These are phyloP conservation scores for Tigriopus californicus DNA, from an alignment of 2,888 invertebrate genomes.

Conservation along the genomic window DNA sequence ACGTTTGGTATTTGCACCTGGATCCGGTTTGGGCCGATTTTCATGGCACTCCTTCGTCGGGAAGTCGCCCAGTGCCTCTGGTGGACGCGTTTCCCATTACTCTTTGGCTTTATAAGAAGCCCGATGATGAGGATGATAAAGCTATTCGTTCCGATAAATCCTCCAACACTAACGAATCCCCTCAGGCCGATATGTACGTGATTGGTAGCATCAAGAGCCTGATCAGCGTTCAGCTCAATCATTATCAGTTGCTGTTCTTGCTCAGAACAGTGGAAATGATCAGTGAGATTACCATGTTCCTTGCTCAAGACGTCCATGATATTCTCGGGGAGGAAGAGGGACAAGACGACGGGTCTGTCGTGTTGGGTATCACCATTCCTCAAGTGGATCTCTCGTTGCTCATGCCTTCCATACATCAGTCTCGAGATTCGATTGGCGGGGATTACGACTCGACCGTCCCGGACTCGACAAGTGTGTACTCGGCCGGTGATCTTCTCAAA, in stretches of 20 bases:
- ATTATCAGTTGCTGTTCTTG: constrained; percentile 77
- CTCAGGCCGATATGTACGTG: constrained; percentile 44
- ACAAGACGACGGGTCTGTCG: constrained; percentile 20
- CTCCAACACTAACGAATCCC: neutral
- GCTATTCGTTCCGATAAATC: no score
- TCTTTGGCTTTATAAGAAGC: constrained; percentile 25
- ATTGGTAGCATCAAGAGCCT: constrained; percentile 63
- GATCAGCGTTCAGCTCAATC: constrained; percentile 74
- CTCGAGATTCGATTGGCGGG: constrained; percentile 43
- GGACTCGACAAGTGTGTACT: constrained; percentile 55
- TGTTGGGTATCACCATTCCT: constrained; percentile 51
- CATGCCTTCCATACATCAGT: constrained; percentile 61
- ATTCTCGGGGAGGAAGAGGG: neutral
- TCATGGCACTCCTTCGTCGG: constrained; percentile 50
- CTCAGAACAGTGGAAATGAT: constrained; percentile 61
- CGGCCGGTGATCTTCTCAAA: no score
- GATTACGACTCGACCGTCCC: constrained; percentile 67
- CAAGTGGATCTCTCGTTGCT: constrained; percentile 69
- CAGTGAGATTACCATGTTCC: constrained; percentile 54
- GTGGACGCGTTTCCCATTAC: constrained; percentile 30
- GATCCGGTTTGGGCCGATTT: constrained; percentile 91
- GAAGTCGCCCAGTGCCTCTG: constrained; percentile 27
- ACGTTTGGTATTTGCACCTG: constrained; percentile 64
- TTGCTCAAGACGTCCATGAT: constrained; percentile 45
- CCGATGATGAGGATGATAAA: neutral